These are phyloP conservation scores for Tipula confusa DNA, from an alignment of 2,888 invertebrate species.

Conservation along the genomic window DNA sequence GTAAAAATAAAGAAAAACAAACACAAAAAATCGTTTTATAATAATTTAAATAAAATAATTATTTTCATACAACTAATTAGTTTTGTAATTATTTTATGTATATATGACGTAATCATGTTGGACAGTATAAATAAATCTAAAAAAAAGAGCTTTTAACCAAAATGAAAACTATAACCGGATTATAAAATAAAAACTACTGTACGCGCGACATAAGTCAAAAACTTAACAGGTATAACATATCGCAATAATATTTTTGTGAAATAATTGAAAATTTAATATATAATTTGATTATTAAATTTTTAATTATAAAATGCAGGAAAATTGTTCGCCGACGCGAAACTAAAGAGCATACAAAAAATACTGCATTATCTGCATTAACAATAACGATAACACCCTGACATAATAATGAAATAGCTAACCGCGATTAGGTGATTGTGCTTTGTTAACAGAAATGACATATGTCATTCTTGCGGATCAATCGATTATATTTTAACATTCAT, in stretches of 20 bases:
- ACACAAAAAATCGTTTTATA: too few species aligned
- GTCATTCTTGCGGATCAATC: too few species aligned
- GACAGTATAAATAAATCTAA: background rate
- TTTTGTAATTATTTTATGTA: background rate
- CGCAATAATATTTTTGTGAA: background rate
- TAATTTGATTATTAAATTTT: background rate
- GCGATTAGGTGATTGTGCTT: too few species aligned
- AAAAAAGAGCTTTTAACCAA: background rate
- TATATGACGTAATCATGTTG: background rate
- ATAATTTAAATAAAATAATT: background rate
- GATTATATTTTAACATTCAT: too few species aligned
- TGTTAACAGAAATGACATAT: too few species aligned
- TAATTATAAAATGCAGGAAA: background rate
- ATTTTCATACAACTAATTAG: background rate
- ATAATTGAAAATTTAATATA: background rate
- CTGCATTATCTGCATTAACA: too few species aligned
- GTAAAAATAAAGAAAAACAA: background rate
- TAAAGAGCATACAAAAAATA: background rate
- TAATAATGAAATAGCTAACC: too few species aligned
- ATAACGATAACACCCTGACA: too few species aligned
- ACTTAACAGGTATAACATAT: background rate
- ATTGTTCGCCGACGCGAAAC: background rate
- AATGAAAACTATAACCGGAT: background rate
- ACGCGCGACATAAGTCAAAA: background rate
- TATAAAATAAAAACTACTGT: background rate